These are phyloP conservation scores for Scyliorhinus canicula DNA, from an alignment of 2,797 vertebrate species.

Conservation along the genomic window DNA sequence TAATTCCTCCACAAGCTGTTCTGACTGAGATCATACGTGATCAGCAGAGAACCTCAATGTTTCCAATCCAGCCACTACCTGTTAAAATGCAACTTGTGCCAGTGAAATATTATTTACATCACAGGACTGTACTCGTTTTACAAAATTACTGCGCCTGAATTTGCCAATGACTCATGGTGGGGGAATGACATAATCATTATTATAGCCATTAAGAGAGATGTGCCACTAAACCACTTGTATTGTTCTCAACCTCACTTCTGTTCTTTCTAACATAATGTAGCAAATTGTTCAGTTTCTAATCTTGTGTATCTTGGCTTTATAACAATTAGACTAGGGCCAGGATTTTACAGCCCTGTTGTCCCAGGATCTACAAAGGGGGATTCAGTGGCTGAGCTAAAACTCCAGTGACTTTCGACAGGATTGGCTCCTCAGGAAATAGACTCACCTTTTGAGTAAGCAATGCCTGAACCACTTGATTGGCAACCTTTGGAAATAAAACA, in stretches of 20 bases:
- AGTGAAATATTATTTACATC: background rate
- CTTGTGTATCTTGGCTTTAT: background rate
- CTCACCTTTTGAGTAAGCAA: conserved; percentile 90
- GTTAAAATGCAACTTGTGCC: background rate
- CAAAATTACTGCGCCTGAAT: background rate
- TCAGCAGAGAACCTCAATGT: background rate
- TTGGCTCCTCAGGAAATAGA: background rate
- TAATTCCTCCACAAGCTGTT: background rate
- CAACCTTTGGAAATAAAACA: conserved; percentile 66
- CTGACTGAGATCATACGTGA: background rate
- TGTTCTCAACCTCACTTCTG: background rate
- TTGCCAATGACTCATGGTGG: background rate
- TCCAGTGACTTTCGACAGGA: too few relatives aligned
- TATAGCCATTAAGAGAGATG: too few relatives aligned
- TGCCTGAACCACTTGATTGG: conserved; percentile 88
- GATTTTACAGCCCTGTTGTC: too few relatives aligned
- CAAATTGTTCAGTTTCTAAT: background rate
- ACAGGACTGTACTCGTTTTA: background rate
- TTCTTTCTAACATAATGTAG: background rate
- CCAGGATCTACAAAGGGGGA: too few relatives aligned
- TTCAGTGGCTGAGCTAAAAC: too few relatives aligned
- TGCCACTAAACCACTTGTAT: background rate
- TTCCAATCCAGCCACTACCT: background rate
- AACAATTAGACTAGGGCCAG: background rate
- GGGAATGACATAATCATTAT: background rate